Base-by-base conservation (phyloP, 2,888 invertebrate genomes). In the Rhagium mordax region DNA sequence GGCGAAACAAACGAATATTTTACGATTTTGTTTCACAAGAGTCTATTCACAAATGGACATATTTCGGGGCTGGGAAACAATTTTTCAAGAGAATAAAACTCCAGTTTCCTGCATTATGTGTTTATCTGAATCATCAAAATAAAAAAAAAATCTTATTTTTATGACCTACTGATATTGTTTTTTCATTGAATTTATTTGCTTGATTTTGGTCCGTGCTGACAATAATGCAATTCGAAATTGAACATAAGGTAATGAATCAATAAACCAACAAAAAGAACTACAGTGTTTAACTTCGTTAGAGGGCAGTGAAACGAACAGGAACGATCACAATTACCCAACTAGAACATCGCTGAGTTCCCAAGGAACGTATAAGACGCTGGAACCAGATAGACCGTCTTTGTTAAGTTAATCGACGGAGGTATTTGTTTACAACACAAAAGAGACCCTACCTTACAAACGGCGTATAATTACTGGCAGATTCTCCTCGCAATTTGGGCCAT, bases 351-450 rank as follows among this genome's bases (percentile, higher is more conserved):
- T 13, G 41, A 41, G 18, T 5, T 18, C 18, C 18, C 41, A 16
- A 51, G 51, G 3, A 20, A 51, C 20, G 20, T 20, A 51, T 5
- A 18, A 18, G 10, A 16, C 5, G 16, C 20, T 13, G 51, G 8
- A 51, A 51, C 18, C 59, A 3, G 33, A 16, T 7, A 16, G 18
- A 29, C 29, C 59, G 29, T 60, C 29, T 60, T 60, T 29, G 29
- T 60, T 18, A 33, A 60, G 41, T 41, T 33, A 29, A 60, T 13
- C 16, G 18, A n/a, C 59, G 16, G 24, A 15, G 15, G 59, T 29
- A 29, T 60, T 33, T 60, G 59, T 60, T 33, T 60, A 29, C 33
- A 27, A 33, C 16, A 16, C 33, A 60, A 29, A 41, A 33, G 59
- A 16, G 33, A 16, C 16, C 59, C 33, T 60, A 60, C 33, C 59